Conservation (phyloP, 2,888 invertebrate species). For the Monoplex corrugatus region DNA sequence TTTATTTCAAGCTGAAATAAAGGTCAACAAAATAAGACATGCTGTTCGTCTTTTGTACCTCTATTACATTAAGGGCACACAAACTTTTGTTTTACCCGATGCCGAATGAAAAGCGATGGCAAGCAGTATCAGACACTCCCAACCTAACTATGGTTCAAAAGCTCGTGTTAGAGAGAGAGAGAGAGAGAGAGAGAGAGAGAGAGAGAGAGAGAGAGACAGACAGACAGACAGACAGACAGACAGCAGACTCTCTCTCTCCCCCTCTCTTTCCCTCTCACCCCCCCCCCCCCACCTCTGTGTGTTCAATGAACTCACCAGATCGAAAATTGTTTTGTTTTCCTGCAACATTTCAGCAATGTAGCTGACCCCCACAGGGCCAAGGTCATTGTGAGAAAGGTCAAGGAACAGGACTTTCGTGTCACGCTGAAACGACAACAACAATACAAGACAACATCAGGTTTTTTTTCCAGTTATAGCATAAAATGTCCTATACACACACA, state of each 20-base stretch:
- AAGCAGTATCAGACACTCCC: too few species aligned
- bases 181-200: conserved; percentile 1
- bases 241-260: background rate
- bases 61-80: too few species aligned
- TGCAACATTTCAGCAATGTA: conserved; percentile 72
- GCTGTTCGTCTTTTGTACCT: too few species aligned
- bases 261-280: background rate
- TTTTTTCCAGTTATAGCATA: too few species aligned
- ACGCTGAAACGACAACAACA: conserved; percentile 65
- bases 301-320: conserved; percentile 69
- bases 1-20: too few species aligned
- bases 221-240: background rate
- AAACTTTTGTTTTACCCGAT: too few species aligned
- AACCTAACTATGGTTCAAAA: too few species aligned
- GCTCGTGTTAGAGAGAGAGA: background rate
- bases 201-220: background rate
- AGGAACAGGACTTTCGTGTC: conserved; percentile 63
- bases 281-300: background rate
- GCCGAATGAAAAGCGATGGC: too few species aligned
- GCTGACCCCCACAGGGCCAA: conserved; percentile 69
- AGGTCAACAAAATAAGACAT: too few species aligned
- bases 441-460: too few species aligned
- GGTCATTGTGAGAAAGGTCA: conserved; percentile 71
- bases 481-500: too few species aligned
- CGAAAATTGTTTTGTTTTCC: conserved; percentile 65